Evolutionary conservation across 2,888 invertebrate species (phyloP).

Genomic region (Cosmia pyralina): DNA sequence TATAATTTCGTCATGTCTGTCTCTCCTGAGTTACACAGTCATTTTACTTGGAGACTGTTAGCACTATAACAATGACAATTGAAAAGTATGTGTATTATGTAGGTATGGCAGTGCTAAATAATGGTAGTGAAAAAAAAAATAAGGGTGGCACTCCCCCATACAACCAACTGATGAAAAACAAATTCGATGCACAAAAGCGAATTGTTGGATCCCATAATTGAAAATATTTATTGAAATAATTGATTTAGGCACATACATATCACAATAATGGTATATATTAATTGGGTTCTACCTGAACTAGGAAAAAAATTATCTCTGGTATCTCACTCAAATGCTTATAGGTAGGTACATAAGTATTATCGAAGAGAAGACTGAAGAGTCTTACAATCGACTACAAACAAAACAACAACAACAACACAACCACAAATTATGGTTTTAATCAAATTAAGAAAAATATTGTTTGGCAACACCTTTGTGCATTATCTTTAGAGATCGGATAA

Average conservation of each 20-base stretch:
- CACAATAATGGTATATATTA: background rate
- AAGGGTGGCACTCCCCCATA: background rate
- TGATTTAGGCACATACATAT: background rate
- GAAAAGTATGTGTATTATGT: background rate
- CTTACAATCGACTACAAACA: too few species aligned
- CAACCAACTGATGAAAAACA: background rate
- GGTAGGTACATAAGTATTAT: too few species aligned
- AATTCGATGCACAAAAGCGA: background rate
- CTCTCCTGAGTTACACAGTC: background rate
- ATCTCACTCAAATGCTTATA: too few species aligned
- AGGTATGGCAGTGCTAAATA: background rate
- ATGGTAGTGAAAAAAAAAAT: background rate
- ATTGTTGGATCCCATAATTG: background rate
- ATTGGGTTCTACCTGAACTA: background rate
- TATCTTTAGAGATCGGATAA: too few species aligned
- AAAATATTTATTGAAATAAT: too few species aligned
- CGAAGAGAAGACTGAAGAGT: too few species aligned
- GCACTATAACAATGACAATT: background rate
- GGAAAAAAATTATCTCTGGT: background rate
- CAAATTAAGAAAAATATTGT: background rate
- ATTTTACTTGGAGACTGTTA: conserved; percentile 3
- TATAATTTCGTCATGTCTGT: background rate
- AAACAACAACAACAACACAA: too few species aligned
- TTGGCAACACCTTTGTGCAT: too few species aligned
- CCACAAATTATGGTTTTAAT: background rate